Conservation (phyloP, 1,140 invertebrate genomes). For the Araneus ventricosus region DNA sequence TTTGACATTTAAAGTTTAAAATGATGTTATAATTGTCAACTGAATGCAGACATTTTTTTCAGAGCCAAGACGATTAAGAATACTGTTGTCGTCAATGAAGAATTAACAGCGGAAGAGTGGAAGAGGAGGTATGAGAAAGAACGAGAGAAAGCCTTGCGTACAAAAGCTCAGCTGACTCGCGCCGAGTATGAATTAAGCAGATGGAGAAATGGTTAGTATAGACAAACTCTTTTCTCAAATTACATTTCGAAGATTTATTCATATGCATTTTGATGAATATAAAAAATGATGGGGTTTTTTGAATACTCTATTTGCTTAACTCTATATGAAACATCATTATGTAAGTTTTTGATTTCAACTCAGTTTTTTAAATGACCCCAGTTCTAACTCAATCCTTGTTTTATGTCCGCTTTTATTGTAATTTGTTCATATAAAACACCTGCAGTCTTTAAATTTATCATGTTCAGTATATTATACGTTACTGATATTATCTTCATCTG, state of each 20-base stretch:
- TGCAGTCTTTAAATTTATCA: no score
- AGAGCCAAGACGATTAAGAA: slow-evolving; percentile 99
- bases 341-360: no score
- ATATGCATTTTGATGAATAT: no score
- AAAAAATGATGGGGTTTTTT: no score
- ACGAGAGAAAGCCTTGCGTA: slow-evolving; percentile 94
- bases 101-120: slow-evolving; percentile 99
- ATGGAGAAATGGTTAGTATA: slow-evolving; percentile 80
- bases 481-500: no score
- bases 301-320: no score
- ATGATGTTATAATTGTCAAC: background rate
- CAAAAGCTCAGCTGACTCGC: slow-evolving; percentile 94
- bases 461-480: no score
- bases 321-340: no score
- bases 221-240: slow-evolving; percentile 4
- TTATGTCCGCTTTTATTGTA: no score
- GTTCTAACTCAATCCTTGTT: no score
- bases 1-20: background rate
- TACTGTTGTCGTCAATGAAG: slow-evolving; percentile 99
- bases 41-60: background rate
- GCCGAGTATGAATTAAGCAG: slow-evolving; percentile 92
- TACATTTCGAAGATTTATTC: background rate
- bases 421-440: no score
- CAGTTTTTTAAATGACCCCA: no score
- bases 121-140: slow-evolving; percentile 98